phyloP scores from a whole-genome alignment of 2,888 invertebrate genomes.

The Chrysopilus asiliformis region DNA sequence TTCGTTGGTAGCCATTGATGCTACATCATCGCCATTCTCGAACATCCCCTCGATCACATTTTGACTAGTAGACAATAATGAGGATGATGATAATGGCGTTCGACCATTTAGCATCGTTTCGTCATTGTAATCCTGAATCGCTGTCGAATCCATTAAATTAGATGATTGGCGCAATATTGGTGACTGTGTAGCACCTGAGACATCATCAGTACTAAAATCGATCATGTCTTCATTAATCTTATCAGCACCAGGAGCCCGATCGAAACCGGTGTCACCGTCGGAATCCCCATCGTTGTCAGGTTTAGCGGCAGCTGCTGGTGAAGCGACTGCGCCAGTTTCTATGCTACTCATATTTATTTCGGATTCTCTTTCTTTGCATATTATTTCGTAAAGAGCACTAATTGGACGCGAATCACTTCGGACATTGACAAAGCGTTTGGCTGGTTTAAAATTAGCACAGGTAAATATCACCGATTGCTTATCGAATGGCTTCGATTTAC shows the following conservation, averaged over 20 bases:
- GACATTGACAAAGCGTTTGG: conserved; percentile 29
- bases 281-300: not conserved
- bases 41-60: too few relatives aligned
- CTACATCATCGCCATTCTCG: not conserved
- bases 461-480: conserved; percentile 14
- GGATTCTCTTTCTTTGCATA: conserved; percentile 36
- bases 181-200: not conserved
- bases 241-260: conserved; percentile 1
- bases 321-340: conserved; percentile 12
- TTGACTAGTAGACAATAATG: not conserved
- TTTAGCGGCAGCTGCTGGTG: not conserved
- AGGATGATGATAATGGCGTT: not conserved
- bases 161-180: too few relatives aligned
- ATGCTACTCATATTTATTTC: conserved; percentile 17
- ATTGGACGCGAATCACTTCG: conserved; percentile 35
- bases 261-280: conserved; percentile 4
- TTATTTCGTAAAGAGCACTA: conserved; percentile 35
- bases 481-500: conserved; percentile 5
- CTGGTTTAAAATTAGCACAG: conserved; percentile 13
- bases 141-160: too few relatives aligned
- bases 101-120: not conserved
- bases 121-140: not conserved
- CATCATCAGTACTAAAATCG: not conserved
- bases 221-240: not conserved
- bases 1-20: too few relatives aligned